Evolutionary conservation across 2,797 vertebrate genomes (phyloP).

Genomic region (Scomberomorus guttatus): DNA sequence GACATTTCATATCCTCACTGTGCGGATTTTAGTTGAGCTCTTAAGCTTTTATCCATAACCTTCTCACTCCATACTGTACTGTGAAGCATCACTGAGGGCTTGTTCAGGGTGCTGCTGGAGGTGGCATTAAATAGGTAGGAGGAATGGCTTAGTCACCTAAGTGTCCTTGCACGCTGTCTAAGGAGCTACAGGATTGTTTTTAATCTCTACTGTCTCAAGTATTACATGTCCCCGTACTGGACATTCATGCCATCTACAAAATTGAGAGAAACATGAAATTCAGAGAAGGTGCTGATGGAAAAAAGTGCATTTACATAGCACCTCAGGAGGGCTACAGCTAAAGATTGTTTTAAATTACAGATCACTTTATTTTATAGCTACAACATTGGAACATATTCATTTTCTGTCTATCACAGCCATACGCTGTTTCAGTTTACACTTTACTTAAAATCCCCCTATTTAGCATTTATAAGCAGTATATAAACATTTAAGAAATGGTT

Average conservation of each 20-base stretch:
- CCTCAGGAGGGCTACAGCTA: not conserved
- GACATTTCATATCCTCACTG: conserved; percentile 45
- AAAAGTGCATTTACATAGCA: not conserved
- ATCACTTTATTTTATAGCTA: not conserved
- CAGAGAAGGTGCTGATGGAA: not conserved
- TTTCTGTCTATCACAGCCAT: not conserved
- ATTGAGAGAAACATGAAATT: not conserved
- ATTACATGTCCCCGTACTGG: not conserved
- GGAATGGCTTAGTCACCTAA: conserved; percentile 23
- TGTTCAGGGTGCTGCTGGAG: conserved; percentile 24
- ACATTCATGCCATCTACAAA: not conserved
- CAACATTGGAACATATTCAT: not conserved
- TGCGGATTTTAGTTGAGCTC: conserved; percentile 43
- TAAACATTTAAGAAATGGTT: too few species aligned
- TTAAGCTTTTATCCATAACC: conserved; percentile 41
- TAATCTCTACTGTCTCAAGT: not conserved
- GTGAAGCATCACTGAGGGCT: conserved; percentile 26
- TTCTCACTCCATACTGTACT: conserved; percentile 21
- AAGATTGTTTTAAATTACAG: not conserved
- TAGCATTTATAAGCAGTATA: too few species aligned
- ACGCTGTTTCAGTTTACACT: not conserved
- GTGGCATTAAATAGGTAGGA: conserved; percentile 57
- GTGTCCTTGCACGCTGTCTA: conserved; percentile 9
- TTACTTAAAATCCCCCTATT: too few species aligned
- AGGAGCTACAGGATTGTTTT: conserved; percentile 27